Percentiles rank a stretch among this genome's conserved stretches.
Conservation (phyloP, 1,140 invertebrate genomes). For the Pemphigus obesinymphae region DNA sequence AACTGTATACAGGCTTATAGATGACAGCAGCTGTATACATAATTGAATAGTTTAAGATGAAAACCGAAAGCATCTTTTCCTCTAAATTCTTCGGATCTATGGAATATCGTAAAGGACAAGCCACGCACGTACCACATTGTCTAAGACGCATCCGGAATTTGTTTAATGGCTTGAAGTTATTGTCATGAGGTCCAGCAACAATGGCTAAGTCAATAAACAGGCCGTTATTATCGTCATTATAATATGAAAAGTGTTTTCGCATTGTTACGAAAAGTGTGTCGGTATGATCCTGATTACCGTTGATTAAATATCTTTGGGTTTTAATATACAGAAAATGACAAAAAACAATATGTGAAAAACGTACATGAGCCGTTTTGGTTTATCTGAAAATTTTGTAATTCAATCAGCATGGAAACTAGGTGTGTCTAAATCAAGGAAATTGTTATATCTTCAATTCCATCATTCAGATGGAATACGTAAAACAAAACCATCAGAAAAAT, state of each 20-base stretch:
- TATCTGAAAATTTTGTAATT: no score
- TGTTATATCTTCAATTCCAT: no score
- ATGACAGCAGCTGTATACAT: no score
- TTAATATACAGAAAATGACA: not conserved
- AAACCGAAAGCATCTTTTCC: slow-evolving; percentile 33
- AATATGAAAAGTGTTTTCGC: slow-evolving; percentile 4
- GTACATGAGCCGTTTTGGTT: not conserved
- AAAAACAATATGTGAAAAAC: not conserved
- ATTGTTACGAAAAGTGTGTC: slow-evolving; percentile 24
- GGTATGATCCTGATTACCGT: slow-evolving; percentile 10
- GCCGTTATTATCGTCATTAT: slow-evolving; percentile 13
- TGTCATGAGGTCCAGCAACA: not conserved
- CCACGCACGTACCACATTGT: slow-evolving; percentile 34
- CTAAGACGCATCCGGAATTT: slow-evolving; percentile 16
- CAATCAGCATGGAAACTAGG: no score
- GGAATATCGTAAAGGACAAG: not conserved
- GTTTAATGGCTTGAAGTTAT: not conserved
- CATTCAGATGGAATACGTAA: no score
- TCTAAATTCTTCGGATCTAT: not conserved
- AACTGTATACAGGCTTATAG: no score
- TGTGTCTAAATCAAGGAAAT: no score
- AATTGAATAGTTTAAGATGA: not conserved
- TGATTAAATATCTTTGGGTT: slow-evolving; percentile 19
- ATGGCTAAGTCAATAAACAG: slow-evolving; percentile 33
- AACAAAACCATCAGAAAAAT: no score